These are phyloP conservation scores for Allobates femoralis DNA, from an alignment of 2,797 vertebrate genomes.

Conservation along the genomic window DNA sequence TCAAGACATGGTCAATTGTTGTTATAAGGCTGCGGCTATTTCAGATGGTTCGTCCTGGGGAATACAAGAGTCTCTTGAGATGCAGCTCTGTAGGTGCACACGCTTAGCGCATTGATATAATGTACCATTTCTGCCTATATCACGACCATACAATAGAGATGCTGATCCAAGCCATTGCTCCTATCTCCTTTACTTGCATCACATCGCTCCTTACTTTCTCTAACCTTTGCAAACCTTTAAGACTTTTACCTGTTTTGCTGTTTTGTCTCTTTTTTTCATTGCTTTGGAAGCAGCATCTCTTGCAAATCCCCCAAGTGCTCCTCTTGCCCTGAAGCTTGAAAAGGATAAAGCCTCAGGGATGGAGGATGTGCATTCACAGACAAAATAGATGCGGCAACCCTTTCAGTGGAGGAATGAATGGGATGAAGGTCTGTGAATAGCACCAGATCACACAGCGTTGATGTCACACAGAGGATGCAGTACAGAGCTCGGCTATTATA, in stretches of 20 bases:
- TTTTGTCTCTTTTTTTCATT: background rate
- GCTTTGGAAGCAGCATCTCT: background rate
- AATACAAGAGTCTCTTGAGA: background rate
- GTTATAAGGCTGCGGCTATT: background rate
- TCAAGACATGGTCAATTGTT: background rate
- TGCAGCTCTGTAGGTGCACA: background rate
- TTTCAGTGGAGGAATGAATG: slow-evolving; percentile 10
- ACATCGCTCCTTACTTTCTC: background rate
- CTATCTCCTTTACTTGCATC: background rate
- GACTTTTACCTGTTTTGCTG: background rate
- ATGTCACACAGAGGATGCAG: background rate
- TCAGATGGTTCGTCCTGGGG: background rate
- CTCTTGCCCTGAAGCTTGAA: background rate
- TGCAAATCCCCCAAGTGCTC: background rate
- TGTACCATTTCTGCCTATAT: background rate
- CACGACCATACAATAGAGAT: background rate
- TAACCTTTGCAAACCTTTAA: background rate
- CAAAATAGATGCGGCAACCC: background rate
- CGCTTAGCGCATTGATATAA: background rate
- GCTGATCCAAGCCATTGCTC: background rate
- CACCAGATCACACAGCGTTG: background rate
- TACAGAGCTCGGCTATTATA: background rate
- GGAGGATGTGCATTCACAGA: background rate
- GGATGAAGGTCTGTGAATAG: background rate
- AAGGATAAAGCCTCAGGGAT: background rate